Conservation (phyloP, 2,113 vertebrate species). For the Stercorarius parasiticus region DNA sequence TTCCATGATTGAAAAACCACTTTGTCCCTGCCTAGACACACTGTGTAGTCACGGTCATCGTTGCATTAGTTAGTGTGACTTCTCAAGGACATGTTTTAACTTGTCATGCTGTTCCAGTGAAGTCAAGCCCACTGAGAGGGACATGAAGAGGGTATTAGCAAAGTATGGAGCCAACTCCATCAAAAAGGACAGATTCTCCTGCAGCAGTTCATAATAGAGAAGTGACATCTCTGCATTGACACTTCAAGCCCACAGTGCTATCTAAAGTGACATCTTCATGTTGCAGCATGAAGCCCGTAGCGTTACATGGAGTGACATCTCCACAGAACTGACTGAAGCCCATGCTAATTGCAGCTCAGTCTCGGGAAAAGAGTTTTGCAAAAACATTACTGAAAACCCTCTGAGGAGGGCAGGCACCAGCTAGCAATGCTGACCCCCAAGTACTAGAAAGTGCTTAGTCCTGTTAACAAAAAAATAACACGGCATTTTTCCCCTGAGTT, state of each 20-base stretch:
- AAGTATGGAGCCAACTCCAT: conserved; percentile 12
- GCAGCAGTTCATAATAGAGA: conserved; percentile 1
- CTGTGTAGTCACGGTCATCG: background rate
- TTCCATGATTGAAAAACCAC: background rate
- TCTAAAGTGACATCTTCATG: conserved; percentile 45
- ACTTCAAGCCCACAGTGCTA: conserved; percentile 13
- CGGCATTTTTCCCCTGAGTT: background rate
- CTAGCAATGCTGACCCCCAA: background rate
- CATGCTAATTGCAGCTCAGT: conserved; percentile 13
- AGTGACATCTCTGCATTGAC: conserved; percentile 36
- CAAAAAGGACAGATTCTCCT: conserved; percentile 31
- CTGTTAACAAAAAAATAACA: background rate
- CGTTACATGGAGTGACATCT: background rate
- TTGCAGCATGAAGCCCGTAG: background rate
- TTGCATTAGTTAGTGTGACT: conserved; percentile 35
- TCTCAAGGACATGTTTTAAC: conserved; percentile 53
- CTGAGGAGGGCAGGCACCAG: background rate
- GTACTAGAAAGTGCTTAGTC: background rate
- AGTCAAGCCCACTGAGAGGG: conserved; percentile 36
- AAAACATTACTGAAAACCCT: background rate
- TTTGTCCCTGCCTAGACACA: background rate
- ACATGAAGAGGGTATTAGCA: background rate
- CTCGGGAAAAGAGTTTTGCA: background rate
- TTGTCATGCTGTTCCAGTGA: conserved; percentile 27
- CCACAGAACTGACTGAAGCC: conserved; percentile 16